Conservation (phyloP, 1,140 invertebrate genomes). For the Drosophila bocki region DNA sequence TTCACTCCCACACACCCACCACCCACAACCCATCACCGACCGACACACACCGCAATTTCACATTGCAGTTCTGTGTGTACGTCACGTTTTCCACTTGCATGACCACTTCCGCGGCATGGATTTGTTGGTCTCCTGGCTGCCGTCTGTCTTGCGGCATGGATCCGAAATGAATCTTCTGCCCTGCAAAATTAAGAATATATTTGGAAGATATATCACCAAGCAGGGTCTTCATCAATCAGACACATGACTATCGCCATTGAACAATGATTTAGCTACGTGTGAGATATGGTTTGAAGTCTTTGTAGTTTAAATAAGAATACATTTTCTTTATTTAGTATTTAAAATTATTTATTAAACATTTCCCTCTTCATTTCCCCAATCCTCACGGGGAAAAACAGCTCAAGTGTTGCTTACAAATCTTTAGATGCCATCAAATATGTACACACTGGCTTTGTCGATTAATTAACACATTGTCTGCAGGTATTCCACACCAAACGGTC, state of each 20-base stretch:
- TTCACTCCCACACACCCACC: constrained; percentile 3
- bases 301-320: background rate
- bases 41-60: constrained; percentile 11
- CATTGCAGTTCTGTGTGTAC: constrained; percentile 12
- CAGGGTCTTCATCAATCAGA: background rate
- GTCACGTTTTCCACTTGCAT: constrained; percentile 52
- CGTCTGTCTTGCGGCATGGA: constrained; percentile 34
- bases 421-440: constrained; percentile 62
- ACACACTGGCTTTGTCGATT: constrained; percentile 47
- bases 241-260: background rate
- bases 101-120: constrained; percentile 59
- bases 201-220: background rate
- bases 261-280: background rate
- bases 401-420: constrained; percentile 63
- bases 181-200: constrained; percentile 8
- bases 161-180: background rate
- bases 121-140: constrained; percentile 45
- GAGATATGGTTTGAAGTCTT: background rate
- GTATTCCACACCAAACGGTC: constrained; percentile 31
- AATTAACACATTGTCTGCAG: constrained; percentile 61
- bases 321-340: background rate
- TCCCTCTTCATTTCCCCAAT: background rate
- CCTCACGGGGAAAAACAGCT: constrained; percentile 12
- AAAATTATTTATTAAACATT: no score
- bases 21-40: background rate